Percentiles rank a stretch among this genome's conserved stretches.
These are phyloP conservation scores for Nebria brevicollis DNA, from an alignment of 2,888 invertebrate genomes.

Conservation along the genomic window DNA sequence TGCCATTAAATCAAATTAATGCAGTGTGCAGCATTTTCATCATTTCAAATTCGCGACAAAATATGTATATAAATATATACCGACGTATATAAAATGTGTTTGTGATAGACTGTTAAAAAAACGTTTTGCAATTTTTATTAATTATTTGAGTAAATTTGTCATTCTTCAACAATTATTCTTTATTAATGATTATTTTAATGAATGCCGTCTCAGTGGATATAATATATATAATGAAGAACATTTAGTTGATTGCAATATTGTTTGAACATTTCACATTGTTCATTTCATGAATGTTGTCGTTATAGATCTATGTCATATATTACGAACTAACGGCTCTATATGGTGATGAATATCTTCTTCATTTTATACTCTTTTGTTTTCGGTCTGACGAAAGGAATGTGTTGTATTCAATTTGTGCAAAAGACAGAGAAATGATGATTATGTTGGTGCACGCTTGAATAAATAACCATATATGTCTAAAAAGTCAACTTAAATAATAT, in stretches of 20 bases:
- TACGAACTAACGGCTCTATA: neutral
- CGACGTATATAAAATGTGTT: neutral
- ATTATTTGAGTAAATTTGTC: too few species aligned
- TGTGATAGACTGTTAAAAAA: too few species aligned
- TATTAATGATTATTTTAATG: too few species aligned
- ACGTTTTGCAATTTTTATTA: too few species aligned
- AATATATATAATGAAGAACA: neutral
- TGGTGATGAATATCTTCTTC: neutral
- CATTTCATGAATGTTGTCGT: neutral
- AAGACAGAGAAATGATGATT: neutral
- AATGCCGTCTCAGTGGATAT: too few species aligned
- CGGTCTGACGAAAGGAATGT: neutral
- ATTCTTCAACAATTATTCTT: too few species aligned
- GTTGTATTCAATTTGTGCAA: neutral
- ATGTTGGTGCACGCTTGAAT: neutral
- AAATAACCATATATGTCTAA: neutral
- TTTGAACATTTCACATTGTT: neutral
- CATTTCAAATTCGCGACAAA: neutral
- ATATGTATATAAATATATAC: neutral
- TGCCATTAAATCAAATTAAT: neutral
- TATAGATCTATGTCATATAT: neutral
- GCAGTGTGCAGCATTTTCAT: neutral
- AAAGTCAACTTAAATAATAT: neutral
- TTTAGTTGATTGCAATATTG: neutral
- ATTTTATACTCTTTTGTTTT: neutral